Evolutionary conservation across 2,888 invertebrate species (phyloP).

Genomic region (Flexamia atlantica): DNA sequence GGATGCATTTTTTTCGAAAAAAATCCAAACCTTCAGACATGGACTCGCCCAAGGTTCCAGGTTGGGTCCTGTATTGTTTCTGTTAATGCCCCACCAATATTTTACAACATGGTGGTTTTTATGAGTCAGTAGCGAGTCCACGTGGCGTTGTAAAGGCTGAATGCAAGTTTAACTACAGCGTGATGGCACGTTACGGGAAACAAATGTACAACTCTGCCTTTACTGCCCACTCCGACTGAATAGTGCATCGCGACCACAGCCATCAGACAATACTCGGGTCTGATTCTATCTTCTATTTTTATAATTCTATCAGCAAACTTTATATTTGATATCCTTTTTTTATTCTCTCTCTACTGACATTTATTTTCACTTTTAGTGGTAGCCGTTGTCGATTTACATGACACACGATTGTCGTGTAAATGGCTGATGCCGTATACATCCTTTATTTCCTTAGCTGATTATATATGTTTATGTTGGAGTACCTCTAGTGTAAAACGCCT

Average conservation of each 20-base stretch:
- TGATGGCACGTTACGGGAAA: conserved; percentile 16
- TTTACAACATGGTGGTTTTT: conserved; percentile 31
- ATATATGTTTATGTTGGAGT: no score
- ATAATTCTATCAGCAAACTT: no score
- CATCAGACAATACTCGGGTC: not conserved
- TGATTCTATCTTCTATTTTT: not conserved
- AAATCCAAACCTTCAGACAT: no score
- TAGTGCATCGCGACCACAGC: not conserved
- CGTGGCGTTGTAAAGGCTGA: conserved; percentile 12
- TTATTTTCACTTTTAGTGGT: no score
- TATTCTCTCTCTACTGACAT: no score
- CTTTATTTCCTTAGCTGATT: no score
- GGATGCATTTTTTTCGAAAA: no score
- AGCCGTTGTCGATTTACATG: no score
- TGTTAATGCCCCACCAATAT: conserved; percentile 30
- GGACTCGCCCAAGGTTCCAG: not conserved
- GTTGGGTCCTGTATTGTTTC: not conserved
- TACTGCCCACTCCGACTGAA: not conserved
- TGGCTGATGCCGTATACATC: no score
- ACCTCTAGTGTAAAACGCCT: no score
- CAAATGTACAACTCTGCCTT: not conserved
- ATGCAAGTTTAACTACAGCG: conserved; percentile 21
- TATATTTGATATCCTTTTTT: no score
- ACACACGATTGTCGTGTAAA: no score
- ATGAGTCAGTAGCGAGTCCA: conserved; percentile 36